Percentiles rank a stretch among this genome's conserved stretches.
phyloP scores from a whole-genome alignment of 2,113 vertebrate species.

The Eidolon helvum region DNA sequence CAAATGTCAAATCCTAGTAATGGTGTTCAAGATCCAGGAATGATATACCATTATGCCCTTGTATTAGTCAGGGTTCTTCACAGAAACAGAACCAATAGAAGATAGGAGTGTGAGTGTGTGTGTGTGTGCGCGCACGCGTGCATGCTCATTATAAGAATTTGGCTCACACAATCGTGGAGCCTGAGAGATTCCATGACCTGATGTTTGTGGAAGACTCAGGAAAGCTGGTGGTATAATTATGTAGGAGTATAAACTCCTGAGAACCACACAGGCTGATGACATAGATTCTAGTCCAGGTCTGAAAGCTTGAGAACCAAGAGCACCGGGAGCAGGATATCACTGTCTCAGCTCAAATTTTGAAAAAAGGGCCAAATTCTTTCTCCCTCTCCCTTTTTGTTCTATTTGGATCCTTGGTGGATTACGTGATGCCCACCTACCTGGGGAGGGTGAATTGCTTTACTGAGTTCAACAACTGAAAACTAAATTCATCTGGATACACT shows the following conservation, averaged over 20 bases:
- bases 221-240: background rate
- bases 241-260: background rate
- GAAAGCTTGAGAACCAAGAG: background rate
- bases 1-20: background rate
- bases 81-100: background rate
- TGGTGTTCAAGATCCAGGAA: background rate
- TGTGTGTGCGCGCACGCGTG: rapidly evolving
- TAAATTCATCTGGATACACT: background rate
- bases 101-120: no score
- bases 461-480: background rate
- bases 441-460: background rate
- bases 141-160: background rate
- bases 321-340: background rate
- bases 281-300: background rate
- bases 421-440: background rate
- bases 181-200: background rate
- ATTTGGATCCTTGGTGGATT: background rate
- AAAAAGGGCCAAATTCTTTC: background rate
- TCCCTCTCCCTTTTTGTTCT: background rate
- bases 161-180: background rate
- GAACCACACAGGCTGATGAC: background rate
- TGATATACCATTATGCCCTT: background rate
- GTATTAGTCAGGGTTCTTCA: background rate
- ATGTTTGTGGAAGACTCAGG: background rate
- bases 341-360: background rate